Evolutionary conservation across 1,140 invertebrate genomes (phyloP).

Genomic region (Oryctes rhinoceros): DNA sequence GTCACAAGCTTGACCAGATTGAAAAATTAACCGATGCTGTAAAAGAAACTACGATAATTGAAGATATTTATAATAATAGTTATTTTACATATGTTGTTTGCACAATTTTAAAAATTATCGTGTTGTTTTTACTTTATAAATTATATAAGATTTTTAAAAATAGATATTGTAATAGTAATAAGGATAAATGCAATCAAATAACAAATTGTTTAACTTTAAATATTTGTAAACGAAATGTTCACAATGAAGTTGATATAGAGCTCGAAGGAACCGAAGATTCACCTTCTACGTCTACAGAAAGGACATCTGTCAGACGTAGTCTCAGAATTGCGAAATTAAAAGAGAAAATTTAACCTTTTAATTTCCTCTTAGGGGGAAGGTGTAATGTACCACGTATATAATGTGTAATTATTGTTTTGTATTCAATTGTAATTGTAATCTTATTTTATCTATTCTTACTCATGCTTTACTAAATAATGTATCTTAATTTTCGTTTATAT

Average conservation of each 20-base stretch:
- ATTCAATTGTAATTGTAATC: too few relatives aligned
- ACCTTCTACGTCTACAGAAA: background rate
- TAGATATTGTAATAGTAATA: background rate
- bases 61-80: too few relatives aligned
- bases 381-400: background rate
- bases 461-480: too few relatives aligned
- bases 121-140: background rate
- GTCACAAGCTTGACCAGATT: background rate
- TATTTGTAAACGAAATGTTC: constrained; percentile 2
- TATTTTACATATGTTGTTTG: background rate
- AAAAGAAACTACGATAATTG: background rate
- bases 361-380: constrained; percentile 5
- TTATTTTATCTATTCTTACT: too few relatives aligned
- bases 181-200: background rate
- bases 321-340: constrained; percentile 5
- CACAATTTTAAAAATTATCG: background rate
- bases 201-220: constrained; percentile 11
- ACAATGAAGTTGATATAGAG: background rate
- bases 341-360: background rate
- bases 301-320: background rate
- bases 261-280: background rate
- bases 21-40: background rate
- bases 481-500: too few relatives aligned
- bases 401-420: too few relatives aligned
- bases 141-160: background rate